Evolutionary conservation across 2,113 vertebrate species (phyloP).

Genomic region (Phylloscopus whistleri): DNA sequence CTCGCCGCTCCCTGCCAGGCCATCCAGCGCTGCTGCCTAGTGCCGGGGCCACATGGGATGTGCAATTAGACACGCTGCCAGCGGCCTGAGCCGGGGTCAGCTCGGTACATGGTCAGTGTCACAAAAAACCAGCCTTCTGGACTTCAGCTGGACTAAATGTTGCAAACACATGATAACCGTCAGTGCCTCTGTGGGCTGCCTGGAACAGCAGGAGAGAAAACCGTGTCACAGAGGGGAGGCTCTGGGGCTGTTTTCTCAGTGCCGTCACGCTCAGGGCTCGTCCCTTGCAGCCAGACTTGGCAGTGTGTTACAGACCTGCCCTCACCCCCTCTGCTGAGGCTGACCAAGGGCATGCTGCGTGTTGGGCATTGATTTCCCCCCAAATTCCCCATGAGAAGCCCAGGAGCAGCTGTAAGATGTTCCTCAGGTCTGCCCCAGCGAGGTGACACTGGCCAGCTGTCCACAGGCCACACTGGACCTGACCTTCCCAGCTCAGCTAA

Average conservation of each 20-base stretch:
- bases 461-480: neutral
- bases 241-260: neutral
- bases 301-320: neutral
- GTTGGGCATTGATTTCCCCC: rapidly evolving
- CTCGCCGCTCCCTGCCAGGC: rapidly evolving
- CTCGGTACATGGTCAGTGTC: neutral
- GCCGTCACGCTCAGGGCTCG: neutral
- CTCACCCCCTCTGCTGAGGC: neutral
- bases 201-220: neutral
- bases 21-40: neutral
- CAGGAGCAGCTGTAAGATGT: neutral
- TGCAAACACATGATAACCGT: neutral
- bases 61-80: neutral
- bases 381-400: rapidly evolving
- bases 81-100: neutral
- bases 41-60: neutral
- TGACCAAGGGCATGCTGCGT: rapidly evolving
- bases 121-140: neutral
- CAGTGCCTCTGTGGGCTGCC: neutral
- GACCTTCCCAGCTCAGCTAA: neutral
- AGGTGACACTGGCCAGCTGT: neutral
- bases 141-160: neutral
- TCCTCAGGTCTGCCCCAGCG: neutral
- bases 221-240: neutral
- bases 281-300: neutral